Conservation (phyloP, 1,140 invertebrate genomes). For the Tetramorium alpestre region DNA sequence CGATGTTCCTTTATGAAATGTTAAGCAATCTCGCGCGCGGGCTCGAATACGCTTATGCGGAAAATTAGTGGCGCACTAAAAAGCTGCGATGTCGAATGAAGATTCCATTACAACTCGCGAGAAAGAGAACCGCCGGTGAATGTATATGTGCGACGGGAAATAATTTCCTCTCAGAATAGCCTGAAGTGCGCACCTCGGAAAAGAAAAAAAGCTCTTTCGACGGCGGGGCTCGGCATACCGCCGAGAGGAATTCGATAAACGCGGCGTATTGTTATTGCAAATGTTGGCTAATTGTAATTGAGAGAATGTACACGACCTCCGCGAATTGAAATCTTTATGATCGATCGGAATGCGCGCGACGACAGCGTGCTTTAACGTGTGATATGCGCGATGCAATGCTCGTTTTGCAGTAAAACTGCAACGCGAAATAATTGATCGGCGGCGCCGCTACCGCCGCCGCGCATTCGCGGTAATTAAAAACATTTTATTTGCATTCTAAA, state of each 20-base stretch:
- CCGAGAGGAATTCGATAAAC: constrained; percentile 35
- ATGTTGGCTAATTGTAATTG: constrained; percentile 52
- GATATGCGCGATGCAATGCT: constrained; percentile 37
- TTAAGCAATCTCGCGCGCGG: constrained; percentile 16
- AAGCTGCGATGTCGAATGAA: constrained; percentile 32
- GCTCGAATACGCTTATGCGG: constrained; percentile 1
- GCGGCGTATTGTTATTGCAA: constrained; percentile 52
- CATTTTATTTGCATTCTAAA: constrained; percentile 56
- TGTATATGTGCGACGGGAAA: constrained; percentile 19
- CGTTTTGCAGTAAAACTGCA: constrained; percentile 44
- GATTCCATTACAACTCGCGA: constrained; percentile 31
- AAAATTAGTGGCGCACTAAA: constrained; percentile 36
- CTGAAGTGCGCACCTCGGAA: not conserved
- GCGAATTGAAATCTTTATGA: constrained; percentile 52
- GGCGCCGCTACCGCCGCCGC: not conserved
- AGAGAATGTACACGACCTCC: not conserved
- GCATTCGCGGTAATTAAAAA: constrained; percentile 57
- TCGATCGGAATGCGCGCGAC: constrained; percentile 33
- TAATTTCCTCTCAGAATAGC: constrained; percentile 31
- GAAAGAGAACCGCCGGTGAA: not conserved
- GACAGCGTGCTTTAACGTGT: constrained; percentile 8
- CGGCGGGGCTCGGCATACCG: not conserved
- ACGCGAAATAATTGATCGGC: constrained; percentile 54
- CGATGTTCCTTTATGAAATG: constrained; percentile 39
- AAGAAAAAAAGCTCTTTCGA: not conserved